These are phyloP conservation scores for Petromus typicus DNA, from an alignment of 2,113 vertebrate species.

Conservation along the genomic window DNA sequence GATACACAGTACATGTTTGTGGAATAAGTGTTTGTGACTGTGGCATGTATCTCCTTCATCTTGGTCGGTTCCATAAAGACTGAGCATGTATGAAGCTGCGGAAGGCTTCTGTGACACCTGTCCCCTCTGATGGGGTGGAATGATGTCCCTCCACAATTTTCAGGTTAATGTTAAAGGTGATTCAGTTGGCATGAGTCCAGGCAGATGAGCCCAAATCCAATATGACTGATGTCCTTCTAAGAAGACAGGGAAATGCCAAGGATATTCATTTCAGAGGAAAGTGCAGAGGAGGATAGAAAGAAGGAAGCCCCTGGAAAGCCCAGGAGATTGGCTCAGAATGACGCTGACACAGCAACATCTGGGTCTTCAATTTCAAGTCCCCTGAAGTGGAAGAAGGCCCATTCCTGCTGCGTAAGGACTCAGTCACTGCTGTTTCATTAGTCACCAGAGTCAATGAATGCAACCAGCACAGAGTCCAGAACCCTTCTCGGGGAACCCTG, in stretches of 20 bases:
- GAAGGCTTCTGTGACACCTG: neutral
- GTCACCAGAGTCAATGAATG: neutral
- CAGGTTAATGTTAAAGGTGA: neutral
- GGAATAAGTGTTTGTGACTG: neutral
- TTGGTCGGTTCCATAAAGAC: neutral
- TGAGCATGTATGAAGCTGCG: no score
- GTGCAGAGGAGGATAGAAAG: neutral
- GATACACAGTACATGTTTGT: neutral
- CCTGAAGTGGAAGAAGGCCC: neutral
- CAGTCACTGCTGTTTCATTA: neutral
- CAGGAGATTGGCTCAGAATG: neutral
- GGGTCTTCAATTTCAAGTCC: neutral
- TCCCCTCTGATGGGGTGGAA: rapidly evolving
- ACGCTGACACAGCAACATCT: no score
- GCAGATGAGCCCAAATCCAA: neutral
- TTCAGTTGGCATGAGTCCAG: neutral
- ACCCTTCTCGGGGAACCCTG: neutral
- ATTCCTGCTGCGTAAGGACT: neutral
- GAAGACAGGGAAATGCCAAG: neutral
- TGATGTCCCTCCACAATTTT: neutral
- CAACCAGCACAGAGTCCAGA: neutral
- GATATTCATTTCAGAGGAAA: neutral
- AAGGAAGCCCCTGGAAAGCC: neutral
- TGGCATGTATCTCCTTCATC: neutral
- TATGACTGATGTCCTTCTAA: neutral